Base-by-base conservation (phyloP, 2,888 invertebrate species). In the Gonocerus acuteangulatus region DNA sequence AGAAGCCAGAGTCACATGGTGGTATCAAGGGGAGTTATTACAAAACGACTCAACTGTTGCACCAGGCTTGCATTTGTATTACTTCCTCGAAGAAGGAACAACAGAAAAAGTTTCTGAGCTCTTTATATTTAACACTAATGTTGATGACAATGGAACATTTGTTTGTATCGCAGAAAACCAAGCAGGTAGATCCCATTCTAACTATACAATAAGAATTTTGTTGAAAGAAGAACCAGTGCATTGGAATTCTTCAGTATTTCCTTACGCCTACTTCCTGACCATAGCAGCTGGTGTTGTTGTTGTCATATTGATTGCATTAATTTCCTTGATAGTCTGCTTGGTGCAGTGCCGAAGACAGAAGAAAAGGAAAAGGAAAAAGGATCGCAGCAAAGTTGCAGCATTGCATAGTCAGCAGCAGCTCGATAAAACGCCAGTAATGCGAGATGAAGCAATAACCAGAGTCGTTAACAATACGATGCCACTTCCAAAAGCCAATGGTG, bases 161-260 rank as follows among this genome's bases (percentile, higher is more conserved):
- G 82, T 86, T 2, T 94, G 93, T 73, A 79, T 86, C 13, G 92
- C 92, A 0, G 88, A 89, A 71, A 93, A 93, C 73, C 81, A 85
- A 15, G 93, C 92, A 0, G 93, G 93, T 13, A 81, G 79, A 62
- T 80, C 85, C 0, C 83, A 82, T 67, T 85, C 87, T 62, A 92
- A 93, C 73, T 88, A 89, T 69, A 90, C 92, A 1, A 79, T 93
- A 67, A 79, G 83, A 66, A 82, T 89, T 49, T 79, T 88, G 66
- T 79, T 86, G 59, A 86, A 85, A 72, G 85, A 86, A 70, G 85
- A 85, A 64, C 85, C 84, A 13, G 79, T 84, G 21, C n/a, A n/a
- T n/a, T 82, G 83, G 7, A 82, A 83, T 62, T 81, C 84, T 67
- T 81, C 83, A 34, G 80, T 81, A 49, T 83, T 86, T 73, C 83